Evolutionary conservation across 1,140 invertebrate species (phyloP).

Genomic region (Drosophila novamexicana): DNA sequence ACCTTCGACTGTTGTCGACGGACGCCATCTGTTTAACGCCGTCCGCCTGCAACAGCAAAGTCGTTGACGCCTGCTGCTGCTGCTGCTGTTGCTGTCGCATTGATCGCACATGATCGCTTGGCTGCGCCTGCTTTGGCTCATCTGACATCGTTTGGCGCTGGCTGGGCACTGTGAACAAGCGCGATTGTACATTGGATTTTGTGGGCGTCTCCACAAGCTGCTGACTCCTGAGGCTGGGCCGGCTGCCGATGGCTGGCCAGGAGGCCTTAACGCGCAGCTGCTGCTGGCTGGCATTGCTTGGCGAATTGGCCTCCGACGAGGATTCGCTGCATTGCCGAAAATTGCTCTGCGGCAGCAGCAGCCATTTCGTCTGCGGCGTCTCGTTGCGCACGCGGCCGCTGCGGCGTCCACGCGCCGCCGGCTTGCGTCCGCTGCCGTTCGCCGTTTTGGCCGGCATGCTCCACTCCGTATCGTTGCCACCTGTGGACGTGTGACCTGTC

Average conservation of each 20-base stretch:
- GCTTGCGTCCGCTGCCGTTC: background rate
- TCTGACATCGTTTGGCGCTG: too few relatives aligned
- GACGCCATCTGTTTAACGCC: slow-evolving; percentile 18
- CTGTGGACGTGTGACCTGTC: too few relatives aligned
- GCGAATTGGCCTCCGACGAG: slow-evolving; percentile 36
- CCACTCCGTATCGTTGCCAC: too few relatives aligned
- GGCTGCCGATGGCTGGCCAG: too few relatives aligned
- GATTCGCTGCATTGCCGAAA: slow-evolving; percentile 54
- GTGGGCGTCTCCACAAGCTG: too few relatives aligned
- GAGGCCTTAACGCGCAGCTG: background rate
- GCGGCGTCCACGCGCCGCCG: background rate
- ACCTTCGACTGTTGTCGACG: slow-evolving; percentile 29
- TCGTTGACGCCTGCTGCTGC: background rate
- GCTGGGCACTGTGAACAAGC: too few relatives aligned
- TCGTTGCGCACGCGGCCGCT: background rate
- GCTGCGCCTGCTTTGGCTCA: too few relatives aligned
- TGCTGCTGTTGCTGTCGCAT: too few relatives aligned
- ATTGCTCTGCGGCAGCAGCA: slow-evolving; percentile 41
- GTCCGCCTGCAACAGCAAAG: slow-evolving; percentile 38
- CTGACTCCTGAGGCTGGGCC: too few relatives aligned
- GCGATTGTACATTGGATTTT: too few relatives aligned
- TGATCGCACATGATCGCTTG: too few relatives aligned
- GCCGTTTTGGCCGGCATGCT: background rate
- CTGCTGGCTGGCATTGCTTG: slow-evolving; percentile 5
- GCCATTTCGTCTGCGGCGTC: slow-evolving; percentile 40